phyloP scores from a whole-genome alignment of 2,797 vertebrate species.

The Neosalanx taihuensis region DNA sequence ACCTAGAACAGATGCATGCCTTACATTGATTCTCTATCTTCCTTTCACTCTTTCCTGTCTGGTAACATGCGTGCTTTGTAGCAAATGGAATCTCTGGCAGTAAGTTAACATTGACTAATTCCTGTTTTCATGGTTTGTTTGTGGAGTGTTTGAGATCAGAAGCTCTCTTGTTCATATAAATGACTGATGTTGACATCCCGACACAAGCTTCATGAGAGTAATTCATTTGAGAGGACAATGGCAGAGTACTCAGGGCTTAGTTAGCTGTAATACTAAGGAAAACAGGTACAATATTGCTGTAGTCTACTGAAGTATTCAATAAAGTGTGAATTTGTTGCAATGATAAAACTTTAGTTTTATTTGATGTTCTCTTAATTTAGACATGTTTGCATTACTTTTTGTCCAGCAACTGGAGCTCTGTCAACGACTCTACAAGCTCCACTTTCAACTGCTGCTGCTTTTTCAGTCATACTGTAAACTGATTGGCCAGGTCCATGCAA shows the following conservation, averaged over 20 bases:
- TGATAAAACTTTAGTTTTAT: too few species aligned
- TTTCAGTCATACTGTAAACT: conserved; percentile 99
- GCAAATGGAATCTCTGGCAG: conserved; percentile 99
- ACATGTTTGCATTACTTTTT: conserved; percentile 31
- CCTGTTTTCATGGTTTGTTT: conserved; percentile 18
- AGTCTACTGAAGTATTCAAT: background rate
- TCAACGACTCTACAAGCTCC: conserved; percentile 97
- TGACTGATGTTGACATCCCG: background rate
- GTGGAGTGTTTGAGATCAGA: background rate
- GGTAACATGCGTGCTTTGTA: conserved; percentile 92
- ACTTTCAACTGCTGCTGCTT: conserved; percentile 97
- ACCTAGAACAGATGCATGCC: conserved; percentile 78
- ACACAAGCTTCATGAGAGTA: too few species aligned
- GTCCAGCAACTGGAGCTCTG: conserved; percentile 95
- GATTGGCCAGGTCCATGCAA: conserved; percentile 90
- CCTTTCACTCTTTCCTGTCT: conserved; percentile 83
- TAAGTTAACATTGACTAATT: conserved; percentile 82
- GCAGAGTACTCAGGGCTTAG: background rate
- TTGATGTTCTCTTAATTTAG: background rate
- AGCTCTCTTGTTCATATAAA: background rate
- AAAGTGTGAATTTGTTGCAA: too few species aligned
- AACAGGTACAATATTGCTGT: background rate
- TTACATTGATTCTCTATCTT: conserved; percentile 82
- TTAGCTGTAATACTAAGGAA: background rate
- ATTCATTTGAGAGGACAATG: background rate